Evolutionary conservation across 1,140 invertebrate species (phyloP).

Genomic region (Acromyrmex charruanus): DNA sequence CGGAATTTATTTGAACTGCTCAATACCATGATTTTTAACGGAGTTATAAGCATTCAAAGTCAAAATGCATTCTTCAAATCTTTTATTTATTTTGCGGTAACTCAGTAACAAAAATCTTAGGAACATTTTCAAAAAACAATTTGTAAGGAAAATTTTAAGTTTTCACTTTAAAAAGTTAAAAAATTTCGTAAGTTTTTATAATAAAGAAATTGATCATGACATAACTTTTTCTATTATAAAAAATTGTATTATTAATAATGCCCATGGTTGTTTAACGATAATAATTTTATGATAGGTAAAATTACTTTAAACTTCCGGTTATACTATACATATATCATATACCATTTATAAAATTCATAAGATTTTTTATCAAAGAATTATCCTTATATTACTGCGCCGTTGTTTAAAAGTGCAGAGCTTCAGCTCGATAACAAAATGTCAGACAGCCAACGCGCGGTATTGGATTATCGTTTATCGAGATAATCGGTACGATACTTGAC

Average conservation of each 20-base stretch:
- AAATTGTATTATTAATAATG: not conserved
- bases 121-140: too few species aligned
- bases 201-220: not conserved
- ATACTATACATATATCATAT: not conserved
- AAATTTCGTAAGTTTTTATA: not conserved
- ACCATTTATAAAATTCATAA: constrained; percentile 1
- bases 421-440: constrained; percentile 41
- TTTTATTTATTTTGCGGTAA: too few species aligned
- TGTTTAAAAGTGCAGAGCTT: constrained; percentile 13
- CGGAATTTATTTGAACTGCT: too few species aligned
- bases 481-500: constrained; percentile 45
- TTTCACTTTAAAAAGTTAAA: too few species aligned
- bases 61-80: too few species aligned
- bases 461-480: constrained; percentile 29
- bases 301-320: not conserved
- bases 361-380: constrained; percentile 33
- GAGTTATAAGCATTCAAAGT: too few species aligned
- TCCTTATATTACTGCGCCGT: not conserved
- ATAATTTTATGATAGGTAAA: constrained; percentile 3
- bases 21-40: too few species aligned
- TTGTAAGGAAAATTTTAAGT: too few species aligned
- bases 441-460: not conserved
- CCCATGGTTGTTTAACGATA: not conserved
- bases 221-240: not conserved
- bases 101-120: too few species aligned